phyloP scores from a whole-genome alignment of 2,888 invertebrate species.

The Cremastinae sp. region DNA sequence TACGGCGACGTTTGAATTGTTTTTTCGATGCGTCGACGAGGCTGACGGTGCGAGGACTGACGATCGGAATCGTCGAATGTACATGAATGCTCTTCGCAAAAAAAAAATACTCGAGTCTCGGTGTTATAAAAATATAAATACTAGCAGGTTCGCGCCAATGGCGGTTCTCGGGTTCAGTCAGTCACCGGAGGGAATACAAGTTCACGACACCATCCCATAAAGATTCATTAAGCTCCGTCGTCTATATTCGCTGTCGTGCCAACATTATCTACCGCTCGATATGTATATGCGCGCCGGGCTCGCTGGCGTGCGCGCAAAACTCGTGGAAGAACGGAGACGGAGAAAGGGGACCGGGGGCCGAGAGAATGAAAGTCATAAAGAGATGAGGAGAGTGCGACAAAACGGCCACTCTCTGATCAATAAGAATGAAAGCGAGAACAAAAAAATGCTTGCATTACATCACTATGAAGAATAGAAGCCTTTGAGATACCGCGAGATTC shows the following conservation, averaged over 20 bases:
- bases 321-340: slow-evolving; percentile 4
- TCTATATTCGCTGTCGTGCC: slow-evolving; percentile 77
- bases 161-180: slow-evolving; percentile 76
- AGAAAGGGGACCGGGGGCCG: not conserved
- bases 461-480: slow-evolving; percentile 61
- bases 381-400: slow-evolving; percentile 65
- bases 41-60: too few species aligned
- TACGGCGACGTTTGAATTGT: not conserved
- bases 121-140: slow-evolving; percentile 39
- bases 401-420: slow-evolving; percentile 75
- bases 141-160: slow-evolving; percentile 73
- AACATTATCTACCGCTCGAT: slow-evolving; percentile 72
- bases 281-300: slow-evolving; percentile 45
- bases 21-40: not conserved
- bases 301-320: slow-evolving; percentile 52
- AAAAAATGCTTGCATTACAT: slow-evolving; percentile 64
- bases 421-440: slow-evolving; percentile 71
- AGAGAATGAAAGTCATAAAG: slow-evolving; percentile 30
- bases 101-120: not conserved
- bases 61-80: too few species aligned
- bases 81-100: too few species aligned
- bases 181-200: slow-evolving; percentile 79
- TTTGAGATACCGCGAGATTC: slow-evolving; percentile 52
- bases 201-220: slow-evolving; percentile 80
- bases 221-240: slow-evolving; percentile 79